Evolutionary conservation across 92 coral and sea anemone genomes (phyloP).

Genomic region (Heliopora coerulea): DNA sequence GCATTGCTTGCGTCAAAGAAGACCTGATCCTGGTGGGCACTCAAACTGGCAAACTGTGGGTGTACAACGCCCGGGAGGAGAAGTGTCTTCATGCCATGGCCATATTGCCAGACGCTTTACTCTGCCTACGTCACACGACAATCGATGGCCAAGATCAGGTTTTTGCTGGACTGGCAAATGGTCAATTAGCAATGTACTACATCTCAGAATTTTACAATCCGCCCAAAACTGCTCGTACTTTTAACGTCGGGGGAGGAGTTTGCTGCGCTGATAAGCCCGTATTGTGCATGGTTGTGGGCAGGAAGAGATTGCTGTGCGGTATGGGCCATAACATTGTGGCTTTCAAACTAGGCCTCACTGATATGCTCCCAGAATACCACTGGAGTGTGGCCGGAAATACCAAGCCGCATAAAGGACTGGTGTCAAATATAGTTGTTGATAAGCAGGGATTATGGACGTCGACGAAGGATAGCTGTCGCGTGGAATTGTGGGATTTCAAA

Average conservation of each 20-base stretch:
- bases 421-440: constrained; percentile 79
- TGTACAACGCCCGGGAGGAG: constrained; percentile 70
- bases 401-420: constrained; percentile 59
- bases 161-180: constrained; percentile 84
- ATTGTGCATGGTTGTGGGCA: constrained; percentile 65
- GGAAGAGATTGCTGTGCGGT: constrained; percentile 73
- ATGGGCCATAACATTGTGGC: constrained; percentile 84
- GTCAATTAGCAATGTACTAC: constrained; percentile 73
- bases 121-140: constrained; percentile 66
- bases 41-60: constrained; percentile 88
- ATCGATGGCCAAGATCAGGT: constrained; percentile 59
- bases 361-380: constrained; percentile 50
- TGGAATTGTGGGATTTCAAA: constrained; percentile 80
- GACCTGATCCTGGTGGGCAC: constrained; percentile 83
- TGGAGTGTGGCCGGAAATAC: constrained; percentile 77
- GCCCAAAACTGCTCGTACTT: constrained; percentile 10
- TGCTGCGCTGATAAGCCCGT: constrained; percentile 57
- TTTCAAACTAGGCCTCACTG: constrained; percentile 41
- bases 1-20: constrained; percentile 71
- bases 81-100: constrained; percentile 57
- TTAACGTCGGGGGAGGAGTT: constrained; percentile 29
- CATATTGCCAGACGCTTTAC: constrained; percentile 65
- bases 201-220: constrained; percentile 44
- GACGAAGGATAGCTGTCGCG: constrained; percentile 61
- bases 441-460: constrained; percentile 74